Evolutionary conservation across 2,888 invertebrate species (phyloP).

Genomic region (Aleiodes leptofemur): DNA sequence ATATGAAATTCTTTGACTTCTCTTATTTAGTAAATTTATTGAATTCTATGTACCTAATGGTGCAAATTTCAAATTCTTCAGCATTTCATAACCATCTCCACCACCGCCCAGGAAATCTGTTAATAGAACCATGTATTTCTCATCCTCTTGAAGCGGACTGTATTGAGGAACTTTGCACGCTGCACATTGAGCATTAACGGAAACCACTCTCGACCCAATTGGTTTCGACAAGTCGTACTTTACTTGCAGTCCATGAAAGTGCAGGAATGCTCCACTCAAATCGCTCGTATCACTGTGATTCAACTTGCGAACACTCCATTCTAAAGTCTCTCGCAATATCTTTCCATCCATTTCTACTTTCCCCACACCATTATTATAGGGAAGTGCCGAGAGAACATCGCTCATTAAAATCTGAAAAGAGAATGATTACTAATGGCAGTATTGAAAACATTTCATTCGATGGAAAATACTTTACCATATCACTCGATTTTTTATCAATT

Average conservation of each 20-base stretch:
- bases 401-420: constrained; percentile 80
- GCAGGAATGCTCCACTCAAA: constrained; percentile 85
- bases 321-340: constrained; percentile 80
- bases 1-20: neutral
- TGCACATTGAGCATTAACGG: constrained; percentile 82
- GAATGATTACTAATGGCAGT: no score
- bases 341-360: constrained; percentile 82
- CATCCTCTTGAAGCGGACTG: constrained; percentile 76
- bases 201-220: constrained; percentile 80
- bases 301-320: constrained; percentile 79
- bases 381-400: constrained; percentile 84
- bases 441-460: no score
- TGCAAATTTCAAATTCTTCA: constrained; percentile 70
- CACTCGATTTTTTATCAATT: constrained; percentile 75
- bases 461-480: constrained; percentile 58
- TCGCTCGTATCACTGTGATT: constrained; percentile 75
- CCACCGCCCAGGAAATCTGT: constrained; percentile 82
- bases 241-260: constrained; percentile 84
- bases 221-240: constrained; percentile 79
- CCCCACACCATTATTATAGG: constrained; percentile 85
- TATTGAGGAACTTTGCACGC: constrained; percentile 81
- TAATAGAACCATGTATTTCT: constrained; percentile 81
- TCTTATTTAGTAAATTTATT: neutral
- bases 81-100: constrained; percentile 83
- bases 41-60: constrained; percentile 65